Base-by-base conservation (phyloP, 1,140 invertebrate genomes). In the Araneus ventricosus region DNA sequence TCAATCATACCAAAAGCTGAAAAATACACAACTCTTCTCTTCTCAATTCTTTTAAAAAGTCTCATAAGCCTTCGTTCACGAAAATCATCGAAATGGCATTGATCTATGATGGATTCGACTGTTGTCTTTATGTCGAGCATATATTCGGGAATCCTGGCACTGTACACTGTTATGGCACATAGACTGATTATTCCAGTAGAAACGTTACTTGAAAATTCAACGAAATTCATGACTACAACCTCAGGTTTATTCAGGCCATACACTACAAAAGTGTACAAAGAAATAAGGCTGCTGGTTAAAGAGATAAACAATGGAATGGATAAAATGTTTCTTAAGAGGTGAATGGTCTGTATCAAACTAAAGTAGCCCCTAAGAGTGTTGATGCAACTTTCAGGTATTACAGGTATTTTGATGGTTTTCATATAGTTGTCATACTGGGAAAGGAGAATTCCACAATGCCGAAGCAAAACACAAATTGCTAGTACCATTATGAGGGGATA, bases 371-470 rank as follows among this genome's bases (percentile, higher is more conserved):
- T 63, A 4, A 63, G 8, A n/a, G 8, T 0, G 8, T 27, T 27
- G 0, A 27, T 8, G 61, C 0, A 8, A 2, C 0, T 2, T 8
- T 63, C 0, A 0, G 24, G 8, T 63, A 1, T 3, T 5, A 10
- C n/a, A 61, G 7, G 22, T 22, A 24, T 0, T 20, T 61, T 63
- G 0, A 27, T 63, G n/a, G 4, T 63, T 63, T 63, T 63, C n/a
- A 63, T 3, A 22, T 63, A n/a, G 6, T 63, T 27, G 22, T 27
- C 7, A 22, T n/a, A n/a, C 1, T 10, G 61, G 10, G 6, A 27
- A 0, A 63, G 61, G 7, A 63, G 8, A n/a, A 8, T 27, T 24
- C 61, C 24, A 22, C n/a, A 63, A 6, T 63, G 22, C 24, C n/a
- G 61, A 22, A 63, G 22, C 8, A 27, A 5, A 5, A 8, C 24